Evolutionary conservation across 2,888 invertebrate species (phyloP).

Genomic region (Nephrotoma appendiculata): DNA sequence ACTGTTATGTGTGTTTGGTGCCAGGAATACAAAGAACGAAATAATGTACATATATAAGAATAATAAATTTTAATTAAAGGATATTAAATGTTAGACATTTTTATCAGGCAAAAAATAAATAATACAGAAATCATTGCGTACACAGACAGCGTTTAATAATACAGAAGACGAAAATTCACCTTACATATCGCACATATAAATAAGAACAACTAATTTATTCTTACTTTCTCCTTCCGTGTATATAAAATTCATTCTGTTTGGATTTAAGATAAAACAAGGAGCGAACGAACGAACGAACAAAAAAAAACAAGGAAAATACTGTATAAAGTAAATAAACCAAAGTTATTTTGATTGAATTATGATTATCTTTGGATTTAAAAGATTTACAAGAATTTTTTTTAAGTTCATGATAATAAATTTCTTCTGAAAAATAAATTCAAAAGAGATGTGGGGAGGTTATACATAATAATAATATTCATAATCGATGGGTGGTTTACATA

Average conservation of each 20-base stretch:
- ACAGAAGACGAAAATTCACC: neutral
- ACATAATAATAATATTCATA: neutral
- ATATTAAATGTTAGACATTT: neutral
- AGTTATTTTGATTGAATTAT: neutral
- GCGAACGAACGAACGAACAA: neutral
- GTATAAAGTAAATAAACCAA: neutral
- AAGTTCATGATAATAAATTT: neutral
- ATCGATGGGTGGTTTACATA: neutral
- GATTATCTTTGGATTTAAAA: neutral
- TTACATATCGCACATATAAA: neutral
- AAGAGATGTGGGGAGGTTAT: neutral
- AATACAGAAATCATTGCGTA: neutral
- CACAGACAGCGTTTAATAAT: neutral
- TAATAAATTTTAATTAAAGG: neutral
- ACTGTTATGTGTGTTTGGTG: neutral
- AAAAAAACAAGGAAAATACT: neutral
- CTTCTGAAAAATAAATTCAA: neutral
- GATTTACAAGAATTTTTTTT: neutral
- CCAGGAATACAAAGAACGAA: neutral
- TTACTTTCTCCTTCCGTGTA: neutral
- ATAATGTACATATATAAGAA: neutral
- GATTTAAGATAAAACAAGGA: neutral
- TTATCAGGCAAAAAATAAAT: neutral
- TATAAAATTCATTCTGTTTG: neutral
- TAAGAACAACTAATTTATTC: neutral